Conservation (phyloP, 2,797 vertebrate genomes). For the Hephaestus fuliginosus region DNA sequence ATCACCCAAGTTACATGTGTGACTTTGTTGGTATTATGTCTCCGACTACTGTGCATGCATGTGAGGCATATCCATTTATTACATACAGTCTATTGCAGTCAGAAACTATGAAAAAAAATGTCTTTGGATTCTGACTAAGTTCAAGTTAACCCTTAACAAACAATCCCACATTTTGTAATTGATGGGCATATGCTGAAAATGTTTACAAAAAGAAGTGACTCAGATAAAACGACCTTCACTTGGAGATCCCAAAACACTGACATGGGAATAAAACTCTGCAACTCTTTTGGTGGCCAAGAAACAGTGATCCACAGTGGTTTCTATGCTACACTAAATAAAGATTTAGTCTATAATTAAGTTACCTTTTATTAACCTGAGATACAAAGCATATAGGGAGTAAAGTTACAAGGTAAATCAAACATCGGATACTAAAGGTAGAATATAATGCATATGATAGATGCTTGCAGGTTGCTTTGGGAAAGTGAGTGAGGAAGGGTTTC, state of each 20-base stretch:
- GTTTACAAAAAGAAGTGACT: not conserved
- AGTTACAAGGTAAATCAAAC: conserved; percentile 54
- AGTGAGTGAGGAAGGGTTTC: conserved; percentile 71
- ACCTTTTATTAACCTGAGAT: not conserved
- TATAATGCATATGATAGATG: conserved; percentile 71
- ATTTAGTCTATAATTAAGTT: not conserved
- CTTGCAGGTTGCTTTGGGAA: conserved; percentile 76
- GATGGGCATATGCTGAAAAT: not conserved
- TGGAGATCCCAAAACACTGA: not conserved
- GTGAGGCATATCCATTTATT: too few species aligned
- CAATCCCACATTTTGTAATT: not conserved
- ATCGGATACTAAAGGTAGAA: conserved; percentile 62
- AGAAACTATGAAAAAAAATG: too few species aligned
- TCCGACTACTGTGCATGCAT: too few species aligned
- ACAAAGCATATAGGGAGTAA: conserved; percentile 3
- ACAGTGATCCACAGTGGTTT: conserved; percentile 50
- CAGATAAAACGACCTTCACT: too few species aligned
- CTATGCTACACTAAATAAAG: conserved; percentile 2
- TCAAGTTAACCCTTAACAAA: not conserved
- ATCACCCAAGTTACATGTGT: too few species aligned
- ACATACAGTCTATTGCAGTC: too few species aligned
- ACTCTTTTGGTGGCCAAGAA: not conserved
- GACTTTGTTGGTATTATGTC: too few species aligned
- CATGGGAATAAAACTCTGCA: not conserved
- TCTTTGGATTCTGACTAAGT: not conserved